phyloP scores from a whole-genome alignment of 2,888 invertebrate species.

The Lordiphosa fenestrarum region DNA sequence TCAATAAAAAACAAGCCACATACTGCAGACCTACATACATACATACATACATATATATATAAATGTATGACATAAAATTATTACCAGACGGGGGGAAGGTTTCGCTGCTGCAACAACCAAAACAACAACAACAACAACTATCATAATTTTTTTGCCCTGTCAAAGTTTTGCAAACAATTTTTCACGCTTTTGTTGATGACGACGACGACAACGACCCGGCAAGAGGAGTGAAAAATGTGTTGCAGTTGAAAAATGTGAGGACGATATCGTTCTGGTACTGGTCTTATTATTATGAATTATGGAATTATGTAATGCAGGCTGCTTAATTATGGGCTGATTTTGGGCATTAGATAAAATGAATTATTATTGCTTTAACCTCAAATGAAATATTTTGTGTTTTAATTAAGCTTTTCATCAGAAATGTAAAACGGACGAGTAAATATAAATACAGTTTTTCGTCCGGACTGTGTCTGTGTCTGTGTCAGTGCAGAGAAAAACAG shows the following conservation, averaged over 20 bases:
- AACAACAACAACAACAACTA: conserved; percentile 19
- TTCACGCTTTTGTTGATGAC: conserved; percentile 57
- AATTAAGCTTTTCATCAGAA: conserved; percentile 46
- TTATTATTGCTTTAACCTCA: conserved; percentile 28
- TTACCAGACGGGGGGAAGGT: conserved; percentile 31
- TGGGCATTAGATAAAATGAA: conserved; percentile 56
- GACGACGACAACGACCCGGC: conserved; percentile 1
- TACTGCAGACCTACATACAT: conserved; percentile 21
- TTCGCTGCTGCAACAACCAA: conserved; percentile 8
- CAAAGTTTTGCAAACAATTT: conserved; percentile 67
- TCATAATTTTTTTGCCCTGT: conserved; percentile 61
- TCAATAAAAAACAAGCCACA: conserved; percentile 40
- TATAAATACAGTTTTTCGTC: not conserved
- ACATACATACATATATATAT: conserved; percentile 55
- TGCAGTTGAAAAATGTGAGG: conserved; percentile 39
- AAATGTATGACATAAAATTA: conserved; percentile 59
- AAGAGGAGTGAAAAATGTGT: conserved; percentile 41
- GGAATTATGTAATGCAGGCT: conserved; percentile 42
- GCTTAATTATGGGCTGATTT: conserved; percentile 57
- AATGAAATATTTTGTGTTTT: conserved; percentile 35
- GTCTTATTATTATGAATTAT: conserved; percentile 32
- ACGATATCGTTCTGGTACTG: not conserved
- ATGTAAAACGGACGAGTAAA: too few species aligned
- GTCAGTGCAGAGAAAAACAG: too few species aligned
- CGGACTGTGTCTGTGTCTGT: not conserved